These are phyloP conservation scores for Liopterus haemorrhoidalis DNA, from an alignment of 2,888 invertebrate genomes.

Conservation along the genomic window DNA sequence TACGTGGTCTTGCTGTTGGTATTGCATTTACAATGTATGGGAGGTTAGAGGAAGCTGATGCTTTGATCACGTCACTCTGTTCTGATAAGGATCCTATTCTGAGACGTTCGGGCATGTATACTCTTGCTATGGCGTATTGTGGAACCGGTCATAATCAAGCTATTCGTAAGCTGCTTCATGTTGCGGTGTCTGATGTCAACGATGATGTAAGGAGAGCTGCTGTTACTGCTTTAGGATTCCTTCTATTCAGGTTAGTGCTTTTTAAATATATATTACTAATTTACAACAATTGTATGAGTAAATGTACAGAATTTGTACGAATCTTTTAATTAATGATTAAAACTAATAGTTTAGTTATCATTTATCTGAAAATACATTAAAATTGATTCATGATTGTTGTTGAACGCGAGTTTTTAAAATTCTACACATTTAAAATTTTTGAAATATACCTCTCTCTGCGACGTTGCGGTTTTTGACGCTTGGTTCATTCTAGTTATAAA, in stretches of 20 bases:
- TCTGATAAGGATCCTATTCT: constrained; percentile 93
- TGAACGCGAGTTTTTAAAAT: too few species aligned
- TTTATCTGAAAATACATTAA: too few species aligned
- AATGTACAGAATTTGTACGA: too few species aligned
- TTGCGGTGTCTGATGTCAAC: constrained; percentile 95
- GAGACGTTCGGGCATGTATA: constrained; percentile 95
- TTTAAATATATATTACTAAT: too few species aligned
- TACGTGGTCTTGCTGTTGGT: constrained; percentile 93
- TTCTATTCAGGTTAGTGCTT: constrained; percentile 85
- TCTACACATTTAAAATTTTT: too few species aligned
- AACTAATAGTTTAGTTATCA: too few species aligned
- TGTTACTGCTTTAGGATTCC: constrained; percentile 96
- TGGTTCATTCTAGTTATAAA: too few species aligned
- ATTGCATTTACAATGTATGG: constrained; percentile 97
- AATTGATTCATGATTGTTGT: too few species aligned
- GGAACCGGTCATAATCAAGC: constrained; percentile 97
- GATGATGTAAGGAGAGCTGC: constrained; percentile 98
- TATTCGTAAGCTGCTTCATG: constrained; percentile 87
- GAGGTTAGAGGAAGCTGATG: constrained; percentile 92
- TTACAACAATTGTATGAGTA: too few species aligned
- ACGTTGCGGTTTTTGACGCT: too few species aligned
- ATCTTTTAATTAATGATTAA: too few species aligned
- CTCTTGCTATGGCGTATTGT: constrained; percentile 96
- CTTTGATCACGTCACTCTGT: constrained; percentile 79
- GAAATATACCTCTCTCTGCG: too few species aligned